Evolutionary conservation across 2,888 invertebrate species (phyloP), one percentile per base, ranked within the genome.

Genomic region (Cerceris ruficornis): DNA sequence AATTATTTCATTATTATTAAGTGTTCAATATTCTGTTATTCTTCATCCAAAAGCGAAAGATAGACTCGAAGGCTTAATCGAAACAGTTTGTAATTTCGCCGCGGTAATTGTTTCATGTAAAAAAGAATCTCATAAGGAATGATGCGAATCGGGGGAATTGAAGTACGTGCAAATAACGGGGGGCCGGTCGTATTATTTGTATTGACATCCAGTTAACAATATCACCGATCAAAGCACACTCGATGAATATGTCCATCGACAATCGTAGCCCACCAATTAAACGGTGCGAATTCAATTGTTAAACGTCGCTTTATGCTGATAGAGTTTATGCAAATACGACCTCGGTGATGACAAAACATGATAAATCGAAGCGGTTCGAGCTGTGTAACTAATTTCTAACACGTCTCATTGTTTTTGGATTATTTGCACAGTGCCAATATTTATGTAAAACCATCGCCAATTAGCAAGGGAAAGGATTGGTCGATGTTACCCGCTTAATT

Each of bases 331-430:
- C 62, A 55, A 61, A 61, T 69, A 61, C 60, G n/a, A 61, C 6
- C 14, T 13, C n/a, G 9, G 13, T 11, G 9, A 42, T 6, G 14
- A 5, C 14, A 46, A 46, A 46, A 11, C 46, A 11, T 57, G 43
- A 57, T 70, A 64, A 49, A 64, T 70, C 13, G 15, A 15, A n/a
- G 57, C 46, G 54, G 49, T 39, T 42, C n/a, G 64, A 57, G 62
- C 14, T 60, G 54, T 46, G 46, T 11, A 46, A 46, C 8, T 11
- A 11, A 11, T 11, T 8, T 46, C 11, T 46, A 46, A 8, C 11
- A 46, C 46, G 9, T 46, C 11, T 46, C 46, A 11, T 11, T 46
- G 46, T 11, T 46, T 11, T 46, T 46, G 46, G 46, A 46, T 11
- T 46, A 46, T 11, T 1, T 46, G 46, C 46, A 46, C 2, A 0